These are phyloP conservation scores for Archilochus colubris DNA, from an alignment of 2,113 vertebrate genomes.

Conservation along the genomic window DNA sequence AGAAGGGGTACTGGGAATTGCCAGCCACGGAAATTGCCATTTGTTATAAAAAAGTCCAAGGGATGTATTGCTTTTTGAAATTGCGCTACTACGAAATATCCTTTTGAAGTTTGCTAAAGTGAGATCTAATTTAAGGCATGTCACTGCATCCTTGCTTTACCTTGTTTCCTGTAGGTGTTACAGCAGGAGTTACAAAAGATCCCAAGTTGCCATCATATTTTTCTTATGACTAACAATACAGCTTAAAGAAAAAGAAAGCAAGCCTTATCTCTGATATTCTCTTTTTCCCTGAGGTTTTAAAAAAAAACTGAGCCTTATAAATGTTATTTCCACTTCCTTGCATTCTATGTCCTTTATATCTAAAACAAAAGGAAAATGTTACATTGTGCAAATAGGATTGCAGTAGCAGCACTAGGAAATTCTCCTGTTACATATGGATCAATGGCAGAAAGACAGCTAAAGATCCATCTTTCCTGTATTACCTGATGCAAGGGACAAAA, in stretches of 20 bases:
- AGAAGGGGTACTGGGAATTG: conserved; percentile 31
- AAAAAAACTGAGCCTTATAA: not conserved
- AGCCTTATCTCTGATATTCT: not conserved
- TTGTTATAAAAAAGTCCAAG: conserved; percentile 1
- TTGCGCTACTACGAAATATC: conserved; percentile 11
- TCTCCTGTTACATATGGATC: not conserved
- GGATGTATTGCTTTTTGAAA: conserved; percentile 43
- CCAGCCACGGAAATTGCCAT: not conserved
- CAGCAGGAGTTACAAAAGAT: conserved; percentile 14
- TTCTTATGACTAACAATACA: not conserved
- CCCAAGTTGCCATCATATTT: not conserved
- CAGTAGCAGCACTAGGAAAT: not conserved
- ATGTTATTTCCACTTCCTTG: not conserved
- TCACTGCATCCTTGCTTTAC: conserved; percentile 17
- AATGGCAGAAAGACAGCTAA: not conserved
- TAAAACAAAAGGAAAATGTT: conserved; percentile 27
- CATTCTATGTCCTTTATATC: not conserved
- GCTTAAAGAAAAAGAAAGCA: conserved; percentile 29
- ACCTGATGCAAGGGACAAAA: not conserved
- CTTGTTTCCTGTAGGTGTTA: conserved; percentile 9
- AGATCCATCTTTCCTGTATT: not conserved
- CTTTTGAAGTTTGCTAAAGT: conserved; percentile 30
- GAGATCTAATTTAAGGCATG: conserved; percentile 44
- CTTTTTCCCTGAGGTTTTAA: not conserved
- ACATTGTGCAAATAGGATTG: conserved; percentile 12